Base-by-base conservation (phyloP, 2,888 invertebrate species). In the Drosophila ochracea region DNA sequence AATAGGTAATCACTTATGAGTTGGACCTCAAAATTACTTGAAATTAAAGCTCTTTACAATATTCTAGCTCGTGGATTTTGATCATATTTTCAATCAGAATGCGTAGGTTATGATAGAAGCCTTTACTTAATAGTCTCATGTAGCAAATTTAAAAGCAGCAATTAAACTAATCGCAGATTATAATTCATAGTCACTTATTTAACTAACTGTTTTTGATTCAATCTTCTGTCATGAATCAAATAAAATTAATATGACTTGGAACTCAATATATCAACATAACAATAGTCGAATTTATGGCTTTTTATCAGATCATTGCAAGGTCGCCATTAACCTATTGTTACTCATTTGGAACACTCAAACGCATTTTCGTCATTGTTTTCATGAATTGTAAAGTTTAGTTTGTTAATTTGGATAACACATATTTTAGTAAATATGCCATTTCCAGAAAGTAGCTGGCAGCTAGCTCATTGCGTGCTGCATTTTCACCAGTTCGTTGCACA, bases 321-420 rank as follows among this genome's bases (percentile, higher is more conserved):
- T 2, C 25, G 25, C 25, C 25, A 25, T 25, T 25, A 25, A 25
- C 25, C 2, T 25, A 25, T 25, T 25, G 1, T 25, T 25, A 25
- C 25, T 25, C 25, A 25, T 25, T 25, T 25, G 25, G 4, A 59
- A 59, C 47, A 54, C 67, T 33, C 2, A 43, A 63, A 33, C 30
- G 30, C 43, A 43, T 47, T 7, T 59, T 19, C 43, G 11, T 19
- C 47, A 41, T 58, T 66, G 59, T 57, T 71, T 79, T 65, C 76
- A 61, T 76, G 72, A 78, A 69, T 79, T 76, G 47, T 30, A 35
- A 68, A 72, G 35, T 68, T 78, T 63, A 72, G 76, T 68, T 79
- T 57, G 49, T 63, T 66, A 63, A 60, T 57, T 39, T 6, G 65
- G 25, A 37, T 31, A 31, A 30, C 54, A 52, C 37, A 80, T 76